phyloP scores from a whole-genome alignment of 1,140 invertebrate species.

The Drosophila truncata region DNA sequence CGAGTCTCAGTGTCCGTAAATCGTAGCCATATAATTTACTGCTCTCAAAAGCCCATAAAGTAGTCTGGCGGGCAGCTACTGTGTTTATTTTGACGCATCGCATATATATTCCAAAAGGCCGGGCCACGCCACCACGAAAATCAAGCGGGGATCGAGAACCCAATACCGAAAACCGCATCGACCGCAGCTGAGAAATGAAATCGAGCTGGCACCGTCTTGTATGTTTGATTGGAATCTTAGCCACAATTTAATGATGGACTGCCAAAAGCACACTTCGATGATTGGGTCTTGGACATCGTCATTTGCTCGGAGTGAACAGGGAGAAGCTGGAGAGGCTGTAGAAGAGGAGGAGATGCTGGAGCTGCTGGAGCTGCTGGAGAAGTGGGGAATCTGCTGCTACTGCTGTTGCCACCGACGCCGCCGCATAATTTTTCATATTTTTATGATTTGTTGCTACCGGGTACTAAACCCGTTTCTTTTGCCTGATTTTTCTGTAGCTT shows the following conservation, averaged over 20 bases:
- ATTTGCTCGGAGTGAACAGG: conserved; percentile 11
- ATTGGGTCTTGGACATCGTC: conserved; percentile 54
- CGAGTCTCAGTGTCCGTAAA: conserved; percentile 33
- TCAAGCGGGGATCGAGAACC: conserved; percentile 5
- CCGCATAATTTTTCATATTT: conserved; percentile 84
- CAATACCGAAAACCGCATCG: conserved; percentile 18
- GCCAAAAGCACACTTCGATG: conserved; percentile 82
- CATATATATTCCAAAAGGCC: conserved; percentile 58
- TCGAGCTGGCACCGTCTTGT: conserved; percentile 56
- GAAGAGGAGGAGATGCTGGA: conserved; percentile 7
- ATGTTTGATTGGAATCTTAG: conserved; percentile 82
- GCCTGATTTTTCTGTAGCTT: conserved; percentile 26
- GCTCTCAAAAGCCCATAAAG: conserved; percentile 59
- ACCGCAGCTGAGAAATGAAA: conserved; percentile 57
- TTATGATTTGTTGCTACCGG: conserved; percentile 84
- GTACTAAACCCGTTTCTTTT: conserved; percentile 76
- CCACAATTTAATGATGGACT: conserved; percentile 84
- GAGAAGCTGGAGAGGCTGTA: background rate
- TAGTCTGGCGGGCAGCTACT: conserved; percentile 59
- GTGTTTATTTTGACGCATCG: conserved; percentile 69
- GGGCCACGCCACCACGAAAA: conserved; percentile 27
- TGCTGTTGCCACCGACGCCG: conserved; percentile 48
- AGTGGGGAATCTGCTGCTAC: background rate
- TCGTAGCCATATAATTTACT: conserved; percentile 55
- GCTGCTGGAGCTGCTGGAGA: background rate